Conservation (phyloP, 2,797 vertebrate genomes). For the Sebastes reedi region DNA sequence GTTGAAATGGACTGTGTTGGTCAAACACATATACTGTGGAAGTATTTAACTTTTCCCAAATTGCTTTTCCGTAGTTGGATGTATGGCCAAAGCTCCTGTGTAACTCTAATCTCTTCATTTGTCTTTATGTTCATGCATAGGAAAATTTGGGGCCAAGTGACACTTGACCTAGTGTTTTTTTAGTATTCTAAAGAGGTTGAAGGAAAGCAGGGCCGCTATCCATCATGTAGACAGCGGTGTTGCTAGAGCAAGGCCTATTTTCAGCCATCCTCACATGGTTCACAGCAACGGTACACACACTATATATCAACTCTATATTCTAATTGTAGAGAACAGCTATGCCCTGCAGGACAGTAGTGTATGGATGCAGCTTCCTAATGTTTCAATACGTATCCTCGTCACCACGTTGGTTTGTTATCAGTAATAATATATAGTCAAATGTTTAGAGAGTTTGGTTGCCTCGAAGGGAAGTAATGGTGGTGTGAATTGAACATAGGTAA, state of each 20-base stretch:
- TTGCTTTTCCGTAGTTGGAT: background rate
- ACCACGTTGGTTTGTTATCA: background rate
- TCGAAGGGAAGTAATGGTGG: background rate
- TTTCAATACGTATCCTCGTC: background rate
- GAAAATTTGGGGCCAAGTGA: conserved; percentile 28
- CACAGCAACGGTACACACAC: conserved; percentile 14
- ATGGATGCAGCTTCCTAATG: background rate
- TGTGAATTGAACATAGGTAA: background rate
- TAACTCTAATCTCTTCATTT: conserved; percentile 17
- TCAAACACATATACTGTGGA: background rate
- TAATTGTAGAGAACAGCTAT: background rate
- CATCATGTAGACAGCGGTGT: conserved; percentile 70
- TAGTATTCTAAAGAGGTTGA: conserved; percentile 57
- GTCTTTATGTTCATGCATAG: conserved; percentile 26
- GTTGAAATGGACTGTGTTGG: background rate
- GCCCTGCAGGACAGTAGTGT: background rate
- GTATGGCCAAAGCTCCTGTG: background rate
- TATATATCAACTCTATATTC: conserved; percentile 28
- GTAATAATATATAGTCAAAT: background rate
- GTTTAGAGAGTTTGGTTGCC: background rate
- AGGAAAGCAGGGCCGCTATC: conserved; percentile 61
- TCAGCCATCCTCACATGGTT: conserved; percentile 48
- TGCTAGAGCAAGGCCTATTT: conserved; percentile 60
- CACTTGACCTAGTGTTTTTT: conserved; percentile 59
- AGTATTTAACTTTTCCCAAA: background rate